Evolutionary conservation across 2,113 vertebrate genomes (phyloP).

Genomic region (Enhydra lutris): DNA sequence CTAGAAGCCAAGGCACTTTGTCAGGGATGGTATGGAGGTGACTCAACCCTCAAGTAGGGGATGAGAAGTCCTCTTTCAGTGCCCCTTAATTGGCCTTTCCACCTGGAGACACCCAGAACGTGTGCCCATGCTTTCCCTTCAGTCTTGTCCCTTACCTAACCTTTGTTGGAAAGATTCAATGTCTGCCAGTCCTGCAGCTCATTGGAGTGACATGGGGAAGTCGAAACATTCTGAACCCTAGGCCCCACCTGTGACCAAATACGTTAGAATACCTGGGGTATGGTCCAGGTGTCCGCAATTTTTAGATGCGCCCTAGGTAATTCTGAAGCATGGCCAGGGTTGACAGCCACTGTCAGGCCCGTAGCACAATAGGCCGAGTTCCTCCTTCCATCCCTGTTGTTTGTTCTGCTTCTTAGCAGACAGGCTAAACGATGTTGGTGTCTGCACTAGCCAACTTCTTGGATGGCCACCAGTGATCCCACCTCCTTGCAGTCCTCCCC

Average conservation of each 20-base stretch:
- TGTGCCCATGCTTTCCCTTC: background rate
- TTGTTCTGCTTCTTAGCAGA: background rate
- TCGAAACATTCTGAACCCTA: background rate
- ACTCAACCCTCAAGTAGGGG: background rate
- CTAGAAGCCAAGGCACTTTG: background rate
- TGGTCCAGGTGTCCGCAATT: background rate
- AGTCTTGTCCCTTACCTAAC: background rate
- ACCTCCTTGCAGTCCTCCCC: background rate
- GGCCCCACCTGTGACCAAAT: background rate
- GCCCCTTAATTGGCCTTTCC: background rate
- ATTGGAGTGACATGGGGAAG: background rate
- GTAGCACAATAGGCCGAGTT: background rate
- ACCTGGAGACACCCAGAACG: background rate
- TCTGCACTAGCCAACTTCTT: background rate
- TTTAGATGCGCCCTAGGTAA: background rate
- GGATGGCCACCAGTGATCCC: rapidly evolving
- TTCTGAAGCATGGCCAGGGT: background rate
- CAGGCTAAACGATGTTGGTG: background rate
- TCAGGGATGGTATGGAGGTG: background rate
- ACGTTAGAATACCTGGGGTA: background rate
- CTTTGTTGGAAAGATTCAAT: background rate
- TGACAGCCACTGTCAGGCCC: background rate
- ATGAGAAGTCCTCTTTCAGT: background rate
- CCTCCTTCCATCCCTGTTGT: background rate
- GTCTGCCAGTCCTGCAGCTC: background rate